phyloP scores from a whole-genome alignment of 2,797 vertebrate genomes.

The Phaenicophaeus curvirostris region DNA sequence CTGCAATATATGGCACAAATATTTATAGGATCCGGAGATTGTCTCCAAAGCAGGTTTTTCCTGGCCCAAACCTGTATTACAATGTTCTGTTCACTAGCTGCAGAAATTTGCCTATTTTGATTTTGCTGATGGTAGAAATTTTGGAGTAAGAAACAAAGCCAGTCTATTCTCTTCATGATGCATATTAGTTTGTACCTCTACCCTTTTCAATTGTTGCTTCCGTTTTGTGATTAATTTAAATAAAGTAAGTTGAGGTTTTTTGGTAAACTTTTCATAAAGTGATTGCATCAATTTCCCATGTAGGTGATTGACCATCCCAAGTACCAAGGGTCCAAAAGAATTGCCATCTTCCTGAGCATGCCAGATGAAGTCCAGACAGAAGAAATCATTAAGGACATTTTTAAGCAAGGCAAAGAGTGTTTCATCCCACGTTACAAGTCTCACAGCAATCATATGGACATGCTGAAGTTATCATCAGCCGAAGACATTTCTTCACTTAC shows the following conservation, averaged over 20 bases:
- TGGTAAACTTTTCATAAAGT: not conserved
- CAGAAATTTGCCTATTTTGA: not conserved
- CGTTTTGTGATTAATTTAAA: not conserved
- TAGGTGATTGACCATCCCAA: conserved; percentile 86
- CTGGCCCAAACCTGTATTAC: not conserved
- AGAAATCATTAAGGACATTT: conserved; percentile 86
- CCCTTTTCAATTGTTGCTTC: not conserved
- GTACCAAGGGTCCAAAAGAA: conserved; percentile 82
- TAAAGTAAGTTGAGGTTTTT: not conserved
- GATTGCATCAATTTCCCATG: not conserved
- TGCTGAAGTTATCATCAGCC: conserved; percentile 83
- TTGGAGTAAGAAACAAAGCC: not conserved
- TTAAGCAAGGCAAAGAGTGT: conserved; percentile 86
- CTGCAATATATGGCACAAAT: not conserved
- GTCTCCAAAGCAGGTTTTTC: not conserved
- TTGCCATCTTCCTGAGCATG: conserved; percentile 95
- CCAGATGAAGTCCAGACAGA: conserved; percentile 88
- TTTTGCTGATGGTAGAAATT: not conserved
- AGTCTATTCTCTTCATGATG: not conserved
- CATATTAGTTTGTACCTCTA: not conserved
- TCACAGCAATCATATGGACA: conserved; percentile 89
- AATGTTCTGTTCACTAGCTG: not conserved
- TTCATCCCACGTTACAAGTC: conserved; percentile 89
- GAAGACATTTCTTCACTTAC: conserved; percentile 85
- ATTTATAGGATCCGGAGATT: not conserved